Base-by-base conservation (phyloP, 2,888 invertebrate genomes). In the Chrysina gloriosa region DNA sequence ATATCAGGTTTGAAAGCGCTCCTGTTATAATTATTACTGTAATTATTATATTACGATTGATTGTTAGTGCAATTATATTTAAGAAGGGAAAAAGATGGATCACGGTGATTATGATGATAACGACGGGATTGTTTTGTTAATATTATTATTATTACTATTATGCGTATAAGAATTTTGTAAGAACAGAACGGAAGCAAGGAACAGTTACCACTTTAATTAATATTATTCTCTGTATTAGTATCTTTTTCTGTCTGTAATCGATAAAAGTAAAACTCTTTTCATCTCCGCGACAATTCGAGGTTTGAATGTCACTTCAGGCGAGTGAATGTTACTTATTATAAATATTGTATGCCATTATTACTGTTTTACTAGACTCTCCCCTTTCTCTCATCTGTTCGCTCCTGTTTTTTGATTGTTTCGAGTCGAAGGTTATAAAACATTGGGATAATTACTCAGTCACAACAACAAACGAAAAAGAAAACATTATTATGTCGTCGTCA, bases 161-260 rank as follows among this genome's bases (percentile, higher is more conserved):
- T 3, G 11, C 9, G 9, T 34, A 1, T 34, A 34, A n/a, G 7
- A 29, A 11, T 36, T 36, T 25, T 21, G n/a, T 14, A 31, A 54
- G 25, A 25, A 25, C 19, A 25, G 36, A 39, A 70, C 56, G 71
- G 70, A 69, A 70, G 11, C 36, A n/a, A 14, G 36, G 65, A 72
- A 69, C 73, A 75, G 75, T 77, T 77, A 77, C 76, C 77, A 76
- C 72, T 71, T 72, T 45, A 68, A 45, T 54, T 63, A 71, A 63
- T 68, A 71, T 74, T 71, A 71, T 31, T 63, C 25, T 25, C 25
- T 48, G 11, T n/a, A 5, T 9, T 3, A 36, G 14, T 36, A n/a
- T 36, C 36, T n/a, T 36, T 29, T 29, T 7, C 29, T 29, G 3
- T 36, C 36, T 9, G n/a, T n/a, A n/a, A n/a, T n/a, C n/a, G n/a